Evolutionary conservation across 2,888 invertebrate genomes (phyloP), one percentile per base, ranked within the genome.

Genomic region (Hypsopygia costalis): DNA sequence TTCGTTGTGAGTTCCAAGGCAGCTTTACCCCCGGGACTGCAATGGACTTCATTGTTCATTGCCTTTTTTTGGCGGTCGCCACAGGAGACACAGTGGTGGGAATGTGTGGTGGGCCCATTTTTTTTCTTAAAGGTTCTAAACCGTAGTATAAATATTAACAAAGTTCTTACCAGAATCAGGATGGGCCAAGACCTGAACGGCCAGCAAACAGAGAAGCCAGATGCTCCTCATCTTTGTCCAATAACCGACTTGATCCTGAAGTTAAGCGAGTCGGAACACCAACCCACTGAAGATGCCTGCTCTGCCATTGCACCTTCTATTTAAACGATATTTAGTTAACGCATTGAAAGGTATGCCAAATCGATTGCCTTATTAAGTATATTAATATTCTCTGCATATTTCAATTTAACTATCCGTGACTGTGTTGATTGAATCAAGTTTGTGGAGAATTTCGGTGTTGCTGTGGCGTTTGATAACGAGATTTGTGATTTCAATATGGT

Each of bases 361-460:
- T 85, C 71, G 62, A 83, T 85, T 81, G 36, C 49, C 41, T 64
- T 77, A 78, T 79, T 78, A 73, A 76, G 68, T 54, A 56, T 64
- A 62, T 62, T 51, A 53, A 59, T 62, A 62, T 65, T 59, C 43
- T 53, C 54, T 69, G 67, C 70, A 69, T 66, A 52, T 57, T 48
- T 55, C 51, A 49, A 59, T 39, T 28, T 11, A 71, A 79, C 43
- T 51, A 69, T 58, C 49, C 69, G 66, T 72, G 55, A 52, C 68
- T 49, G 3, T 25, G 25, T 25, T 25, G 25, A 25, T 25, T 25
- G 25, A 25, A 25, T 25, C 16, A 3, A 16, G 3, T 16, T 16
- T 16, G 16, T 16, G 16, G 16, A 16, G 2, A 16, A 16, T 3
- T 16, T 16, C 4, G 4, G 4, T 16, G 16, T 16, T 4, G 4